A percentile compares a stretch with the other conserved stretches of the same genome.
phyloP scores from a whole-genome alignment of 2,113 vertebrate species.

The Chamaetylas fuelleborni region DNA sequence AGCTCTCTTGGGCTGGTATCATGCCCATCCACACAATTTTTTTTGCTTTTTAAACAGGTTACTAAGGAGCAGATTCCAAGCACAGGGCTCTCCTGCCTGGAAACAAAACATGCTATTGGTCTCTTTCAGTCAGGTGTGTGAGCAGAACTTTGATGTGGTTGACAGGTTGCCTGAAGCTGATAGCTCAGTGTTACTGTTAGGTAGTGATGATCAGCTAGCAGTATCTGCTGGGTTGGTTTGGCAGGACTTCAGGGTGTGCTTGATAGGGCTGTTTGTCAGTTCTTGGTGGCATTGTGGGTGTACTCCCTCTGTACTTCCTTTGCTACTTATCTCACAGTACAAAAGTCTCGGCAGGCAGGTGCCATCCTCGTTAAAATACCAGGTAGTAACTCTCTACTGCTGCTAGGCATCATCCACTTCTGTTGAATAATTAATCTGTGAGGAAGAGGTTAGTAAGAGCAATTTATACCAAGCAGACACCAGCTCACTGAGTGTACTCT shows the following conservation, averaged over 20 bases:
- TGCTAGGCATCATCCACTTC: background rate
- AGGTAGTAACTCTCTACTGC: background rate
- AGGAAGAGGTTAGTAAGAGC: background rate
- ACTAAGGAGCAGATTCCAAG: background rate
- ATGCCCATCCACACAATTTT: background rate
- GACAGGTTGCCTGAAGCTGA: background rate
- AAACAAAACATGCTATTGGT: background rate
- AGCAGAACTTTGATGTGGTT: background rate
- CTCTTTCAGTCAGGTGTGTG: background rate
- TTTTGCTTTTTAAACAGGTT: background rate
- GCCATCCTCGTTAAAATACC: background rate
- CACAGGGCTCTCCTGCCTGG: background rate
- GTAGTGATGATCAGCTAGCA: background rate
- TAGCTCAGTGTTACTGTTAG: background rate
- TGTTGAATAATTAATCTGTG: background rate
- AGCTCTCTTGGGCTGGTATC: background rate
- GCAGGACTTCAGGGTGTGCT: background rate
- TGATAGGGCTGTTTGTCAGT: background rate
- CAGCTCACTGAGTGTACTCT: background rate
- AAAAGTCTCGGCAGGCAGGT: background rate
- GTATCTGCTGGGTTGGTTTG: background rate
- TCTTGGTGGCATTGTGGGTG: background rate
- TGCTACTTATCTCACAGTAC: background rate
- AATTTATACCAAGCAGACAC: background rate
- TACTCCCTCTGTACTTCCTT: background rate